phyloP scores from a whole-genome alignment of 2,888 invertebrate species.

The Rhagonycha lutea region DNA sequence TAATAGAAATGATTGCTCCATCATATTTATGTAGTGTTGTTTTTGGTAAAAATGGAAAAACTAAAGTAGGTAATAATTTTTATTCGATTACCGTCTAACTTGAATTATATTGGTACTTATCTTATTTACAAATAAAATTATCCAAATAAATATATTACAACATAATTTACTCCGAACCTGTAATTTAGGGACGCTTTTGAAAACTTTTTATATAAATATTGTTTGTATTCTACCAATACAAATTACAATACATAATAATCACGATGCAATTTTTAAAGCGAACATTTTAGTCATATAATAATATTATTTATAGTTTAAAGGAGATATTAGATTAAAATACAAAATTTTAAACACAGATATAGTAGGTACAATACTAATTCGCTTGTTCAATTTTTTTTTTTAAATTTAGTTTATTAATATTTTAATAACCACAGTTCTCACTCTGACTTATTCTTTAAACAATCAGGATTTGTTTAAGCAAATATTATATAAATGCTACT shows the following conservation, averaged over 20 bases:
- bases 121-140: background rate
- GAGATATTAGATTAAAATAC: too few species aligned
- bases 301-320: too few species aligned
- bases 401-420: too few species aligned
- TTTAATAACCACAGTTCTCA: too few species aligned
- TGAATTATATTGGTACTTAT: background rate
- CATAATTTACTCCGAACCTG: background rate
- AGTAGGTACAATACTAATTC: too few species aligned
- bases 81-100: background rate
- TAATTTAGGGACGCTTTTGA: background rate
- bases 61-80: background rate
- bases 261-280: too few species aligned
- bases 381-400: too few species aligned
- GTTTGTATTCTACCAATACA: background rate
- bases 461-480: too few species aligned
- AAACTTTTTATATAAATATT: background rate
- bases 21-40: background rate
- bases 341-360: too few species aligned
- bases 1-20: background rate
- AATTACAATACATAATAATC: background rate
- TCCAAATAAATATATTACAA: background rate
- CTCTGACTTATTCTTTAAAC: too few species aligned
- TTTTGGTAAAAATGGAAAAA: background rate
- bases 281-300: too few species aligned
- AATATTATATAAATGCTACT: too few species aligned